Percentiles rank a stretch among this genome's conserved stretches.
Conservation (phyloP, 2,888 invertebrate genomes). For the Limenitis arthemis region DNA sequence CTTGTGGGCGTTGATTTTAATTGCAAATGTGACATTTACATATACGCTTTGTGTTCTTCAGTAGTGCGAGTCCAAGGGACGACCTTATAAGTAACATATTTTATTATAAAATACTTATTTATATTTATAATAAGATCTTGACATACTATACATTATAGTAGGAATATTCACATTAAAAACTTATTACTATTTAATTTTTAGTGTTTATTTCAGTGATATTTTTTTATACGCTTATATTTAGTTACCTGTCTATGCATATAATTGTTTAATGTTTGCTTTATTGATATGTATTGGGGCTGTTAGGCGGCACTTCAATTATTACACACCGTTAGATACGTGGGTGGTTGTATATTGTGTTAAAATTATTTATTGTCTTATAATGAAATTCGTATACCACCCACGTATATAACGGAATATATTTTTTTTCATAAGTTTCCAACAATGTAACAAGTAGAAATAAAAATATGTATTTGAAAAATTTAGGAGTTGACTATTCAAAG, state of each 20-base stretch:
- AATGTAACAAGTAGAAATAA: no score
- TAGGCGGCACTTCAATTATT: conserved; percentile 9
- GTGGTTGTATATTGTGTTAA: conserved; percentile 1
- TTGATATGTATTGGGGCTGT: conserved; percentile 22
- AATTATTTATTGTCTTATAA: not conserved
- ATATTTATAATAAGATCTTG: not conserved
- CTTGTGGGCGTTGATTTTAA: conserved; percentile 63
- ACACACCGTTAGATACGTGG: conserved; percentile 7
- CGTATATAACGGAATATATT: no score
- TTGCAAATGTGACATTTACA: conserved; percentile 67
- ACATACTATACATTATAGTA: not conserved
- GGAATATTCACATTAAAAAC: not conserved
- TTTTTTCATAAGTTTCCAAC: no score
- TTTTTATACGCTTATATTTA: no score
- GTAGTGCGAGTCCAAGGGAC: conserved; percentile 54
- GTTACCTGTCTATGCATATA: conserved; percentile 17
- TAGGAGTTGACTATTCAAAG: no score
- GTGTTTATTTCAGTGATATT: no score
- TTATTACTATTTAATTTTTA: not conserved
- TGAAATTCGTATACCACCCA: not conserved
- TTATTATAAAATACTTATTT: not conserved
- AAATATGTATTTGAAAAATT: no score
- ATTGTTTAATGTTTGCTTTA: conserved; percentile 16
- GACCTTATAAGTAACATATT: not conserved
- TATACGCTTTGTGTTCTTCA: conserved; percentile 64